Percentiles rank a stretch among this genome's conserved stretches.
Evolutionary conservation across 2,888 invertebrate genomes (phyloP).

Genomic region (Conops quadrifasciatus): DNA sequence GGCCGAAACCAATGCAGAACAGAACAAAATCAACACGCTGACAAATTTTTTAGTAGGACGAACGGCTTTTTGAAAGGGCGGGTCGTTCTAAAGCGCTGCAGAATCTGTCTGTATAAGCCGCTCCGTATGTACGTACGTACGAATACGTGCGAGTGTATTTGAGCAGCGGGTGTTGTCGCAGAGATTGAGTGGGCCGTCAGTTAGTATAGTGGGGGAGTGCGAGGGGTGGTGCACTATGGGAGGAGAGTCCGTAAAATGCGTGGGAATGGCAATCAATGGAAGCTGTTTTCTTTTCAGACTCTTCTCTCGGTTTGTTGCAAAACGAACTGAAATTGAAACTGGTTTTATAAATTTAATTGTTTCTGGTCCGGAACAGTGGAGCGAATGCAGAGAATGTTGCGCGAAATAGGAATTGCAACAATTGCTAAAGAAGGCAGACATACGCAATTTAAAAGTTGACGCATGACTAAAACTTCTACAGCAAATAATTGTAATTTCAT

Average conservation of each 20-base stretch:
- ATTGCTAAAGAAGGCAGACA: no score
- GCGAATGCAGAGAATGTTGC: neutral
- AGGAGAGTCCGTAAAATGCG: neutral
- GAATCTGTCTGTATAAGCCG: neutral
- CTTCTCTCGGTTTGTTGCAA: conserved; percentile 39
- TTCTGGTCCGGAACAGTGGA: conserved; percentile 33
- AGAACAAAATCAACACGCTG: conserved; percentile 36
- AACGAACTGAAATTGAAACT: conserved; percentile 34
- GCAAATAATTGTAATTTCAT: no score
- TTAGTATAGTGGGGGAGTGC: neutral
- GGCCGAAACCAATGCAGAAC: conserved; percentile 31
- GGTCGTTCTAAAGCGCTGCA: neutral
- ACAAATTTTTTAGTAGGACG: conserved; percentile 34
- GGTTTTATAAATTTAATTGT: conserved; percentile 35
- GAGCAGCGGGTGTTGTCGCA: no score
- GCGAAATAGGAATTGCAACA: neutral
- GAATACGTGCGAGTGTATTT: no score
- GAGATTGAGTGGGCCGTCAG: no score
- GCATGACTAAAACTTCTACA: no score
- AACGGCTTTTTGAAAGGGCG: conserved; percentile 33
- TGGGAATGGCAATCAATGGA: no score
- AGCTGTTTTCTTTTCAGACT: neutral
- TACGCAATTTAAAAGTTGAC: no score
- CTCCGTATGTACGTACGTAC: no score
- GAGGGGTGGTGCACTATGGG: neutral